Conservation (phyloP, 2,888 invertebrate genomes). For the Pristionchus arcanus region DNA sequence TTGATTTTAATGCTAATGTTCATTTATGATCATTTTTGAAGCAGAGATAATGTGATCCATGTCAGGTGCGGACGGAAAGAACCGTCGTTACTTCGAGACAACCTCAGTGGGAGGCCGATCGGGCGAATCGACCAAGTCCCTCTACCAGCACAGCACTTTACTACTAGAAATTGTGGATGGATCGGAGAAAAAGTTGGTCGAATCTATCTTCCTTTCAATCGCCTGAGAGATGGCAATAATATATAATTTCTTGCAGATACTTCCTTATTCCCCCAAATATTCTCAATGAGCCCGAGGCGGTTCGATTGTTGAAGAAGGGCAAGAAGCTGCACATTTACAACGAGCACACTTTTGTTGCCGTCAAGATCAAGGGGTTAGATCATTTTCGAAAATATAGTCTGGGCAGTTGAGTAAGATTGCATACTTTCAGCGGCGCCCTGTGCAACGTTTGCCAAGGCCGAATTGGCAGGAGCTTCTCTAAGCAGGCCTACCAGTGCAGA, state of each 20-base stretch:
- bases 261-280: conserved; percentile 77
- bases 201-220: background rate
- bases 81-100: conserved; percentile 63
- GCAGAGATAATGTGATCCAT: background rate
- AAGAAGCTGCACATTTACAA: conserved; percentile 79
- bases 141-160: conserved; percentile 74
- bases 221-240: too few species aligned
- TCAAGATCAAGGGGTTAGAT: conserved; percentile 76
- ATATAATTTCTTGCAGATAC: conserved; percentile 69
- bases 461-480: conserved; percentile 76
- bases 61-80: conserved; percentile 53
- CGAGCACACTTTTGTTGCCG: conserved; percentile 79
- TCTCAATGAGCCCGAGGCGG: conserved; percentile 69
- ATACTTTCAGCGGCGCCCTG: conserved; percentile 69
- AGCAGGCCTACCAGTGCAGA: conserved; percentile 79
- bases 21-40: too few species aligned
- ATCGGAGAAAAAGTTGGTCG: conserved; percentile 67
- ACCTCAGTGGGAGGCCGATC: conserved; percentile 70
- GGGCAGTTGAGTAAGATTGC: background rate
- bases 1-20: too few species aligned
- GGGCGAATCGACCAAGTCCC: conserved; percentile 70
- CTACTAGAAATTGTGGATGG: conserved; percentile 72
- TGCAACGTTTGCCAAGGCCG: conserved; percentile 77
- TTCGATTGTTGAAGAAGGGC: conserved; percentile 75
- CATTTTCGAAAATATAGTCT: too few species aligned